phyloP scores from a whole-genome alignment of 2,797 vertebrate species.

The Furcifer pardalis region DNA sequence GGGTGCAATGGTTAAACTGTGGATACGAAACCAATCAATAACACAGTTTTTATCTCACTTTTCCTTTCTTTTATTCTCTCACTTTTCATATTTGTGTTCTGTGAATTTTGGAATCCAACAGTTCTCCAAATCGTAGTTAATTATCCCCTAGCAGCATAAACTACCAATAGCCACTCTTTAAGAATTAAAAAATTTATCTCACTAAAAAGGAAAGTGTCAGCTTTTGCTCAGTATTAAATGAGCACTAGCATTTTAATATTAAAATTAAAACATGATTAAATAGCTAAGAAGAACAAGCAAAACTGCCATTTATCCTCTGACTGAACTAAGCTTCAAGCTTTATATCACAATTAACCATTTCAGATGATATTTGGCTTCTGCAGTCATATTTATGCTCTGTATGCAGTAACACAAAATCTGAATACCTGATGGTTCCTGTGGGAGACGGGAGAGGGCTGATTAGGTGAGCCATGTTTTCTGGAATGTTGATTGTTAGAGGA shows the following conservation, averaged over 20 bases:
- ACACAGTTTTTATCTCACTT: no score
- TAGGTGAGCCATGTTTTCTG: conserved; percentile 95
- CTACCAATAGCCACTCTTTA: neutral
- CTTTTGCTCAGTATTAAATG: neutral
- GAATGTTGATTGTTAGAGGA: conserved; percentile 97
- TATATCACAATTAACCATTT: conserved; percentile 11
- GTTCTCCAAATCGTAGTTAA: neutral
- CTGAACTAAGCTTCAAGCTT: conserved; percentile 14
- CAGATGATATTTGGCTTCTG: neutral
- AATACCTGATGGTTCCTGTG: conserved; percentile 96
- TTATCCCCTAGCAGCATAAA: neutral
- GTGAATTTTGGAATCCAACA: neutral
- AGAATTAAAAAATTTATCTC: neutral
- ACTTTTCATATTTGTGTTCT: neutral
- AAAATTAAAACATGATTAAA: neutral
- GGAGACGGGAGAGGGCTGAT: conserved; percentile 97
- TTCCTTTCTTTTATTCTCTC: no score
- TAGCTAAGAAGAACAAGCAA: neutral
- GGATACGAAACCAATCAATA: neutral
- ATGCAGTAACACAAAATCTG: conserved; percentile 42
- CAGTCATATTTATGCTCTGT: neutral
- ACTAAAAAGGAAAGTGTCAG: no score
- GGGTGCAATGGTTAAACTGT: no score
- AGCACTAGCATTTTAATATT: neutral
- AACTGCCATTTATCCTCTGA: neutral